Evolutionary conservation across 2,888 invertebrate species (phyloP).

Genomic region (Rotaria socialis): DNA sequence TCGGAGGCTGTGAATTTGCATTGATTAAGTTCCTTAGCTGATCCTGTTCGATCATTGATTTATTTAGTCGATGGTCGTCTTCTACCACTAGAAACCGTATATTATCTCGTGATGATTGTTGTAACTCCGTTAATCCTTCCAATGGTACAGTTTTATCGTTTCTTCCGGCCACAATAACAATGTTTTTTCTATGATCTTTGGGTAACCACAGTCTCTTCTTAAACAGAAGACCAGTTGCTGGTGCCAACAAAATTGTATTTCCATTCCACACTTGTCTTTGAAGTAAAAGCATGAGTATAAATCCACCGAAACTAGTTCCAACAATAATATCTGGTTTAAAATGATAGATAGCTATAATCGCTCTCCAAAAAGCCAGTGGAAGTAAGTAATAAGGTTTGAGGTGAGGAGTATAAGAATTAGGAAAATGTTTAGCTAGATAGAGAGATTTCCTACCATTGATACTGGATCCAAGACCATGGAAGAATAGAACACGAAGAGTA

Average conservation of each 20-base stretch:
- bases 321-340: conserved; percentile 19
- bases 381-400: background rate
- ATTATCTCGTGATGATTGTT: conserved; percentile 7
- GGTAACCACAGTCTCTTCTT: conserved; percentile 19
- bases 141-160: conserved; percentile 1
- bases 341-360: background rate
- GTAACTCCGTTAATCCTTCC: background rate
- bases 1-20: background rate
- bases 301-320: conserved; percentile 14
- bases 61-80: conserved; percentile 23
- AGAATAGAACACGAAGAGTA: conserved; percentile 6
- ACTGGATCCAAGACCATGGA: background rate
- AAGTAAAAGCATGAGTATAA: background rate
- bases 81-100: background rate
- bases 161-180: conserved; percentile 17
- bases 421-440: conserved; percentile 14
- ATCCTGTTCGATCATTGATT: conserved; percentile 5
- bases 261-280: conserved; percentile 11
- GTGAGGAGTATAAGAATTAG: background rate
- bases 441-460: background rate
- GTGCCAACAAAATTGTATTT: background rate
- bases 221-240: conserved; percentile 9
- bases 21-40: conserved; percentile 5
- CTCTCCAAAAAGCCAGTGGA: conserved; percentile 12
- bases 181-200: background rate